Evolutionary conservation across 1,140 invertebrate species (phyloP).

Genomic region (Drosophila fuyamai): DNA sequence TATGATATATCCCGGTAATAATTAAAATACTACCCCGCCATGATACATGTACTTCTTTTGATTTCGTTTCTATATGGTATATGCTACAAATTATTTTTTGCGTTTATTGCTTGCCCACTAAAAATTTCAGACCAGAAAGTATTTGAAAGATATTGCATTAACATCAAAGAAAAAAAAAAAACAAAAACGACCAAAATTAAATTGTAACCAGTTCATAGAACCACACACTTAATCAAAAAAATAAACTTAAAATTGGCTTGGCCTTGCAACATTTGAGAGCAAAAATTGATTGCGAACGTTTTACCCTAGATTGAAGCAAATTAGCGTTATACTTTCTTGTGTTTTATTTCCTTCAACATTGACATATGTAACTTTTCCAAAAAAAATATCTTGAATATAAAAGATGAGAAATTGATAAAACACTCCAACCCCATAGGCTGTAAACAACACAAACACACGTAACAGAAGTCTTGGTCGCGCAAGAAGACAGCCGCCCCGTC

Average conservation of each 20-base stretch:
- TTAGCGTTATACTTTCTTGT: conserved; percentile 38
- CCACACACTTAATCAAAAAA: conserved; percentile 1
- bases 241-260: conserved; percentile 25
- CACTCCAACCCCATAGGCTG: conserved; percentile 81
- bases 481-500: conserved; percentile 85
- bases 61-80: conserved; percentile 38
- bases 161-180: conserved; percentile 9
- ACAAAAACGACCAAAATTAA: neutral
- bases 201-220: conserved; percentile 25
- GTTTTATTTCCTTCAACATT: conserved; percentile 33
- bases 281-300: conserved; percentile 39
- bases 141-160: conserved; percentile 21
- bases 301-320: conserved; percentile 35
- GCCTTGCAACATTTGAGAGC: conserved; percentile 42
- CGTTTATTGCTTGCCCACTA: conserved; percentile 61
- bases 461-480: conserved; percentile 85
- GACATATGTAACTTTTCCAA: conserved; percentile 27
- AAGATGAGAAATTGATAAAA: conserved; percentile 62
- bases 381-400: conserved; percentile 36
- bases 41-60: conserved; percentile 53
- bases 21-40: conserved; percentile 16
- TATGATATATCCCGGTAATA: conserved; percentile 22
- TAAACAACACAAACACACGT: conserved; percentile 85
- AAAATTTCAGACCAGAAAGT: conserved; percentile 2
- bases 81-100: conserved; percentile 51